Evolutionary conservation across 2,797 vertebrate genomes (phyloP).

Genomic region (Sebastes wilsoni): DNA sequence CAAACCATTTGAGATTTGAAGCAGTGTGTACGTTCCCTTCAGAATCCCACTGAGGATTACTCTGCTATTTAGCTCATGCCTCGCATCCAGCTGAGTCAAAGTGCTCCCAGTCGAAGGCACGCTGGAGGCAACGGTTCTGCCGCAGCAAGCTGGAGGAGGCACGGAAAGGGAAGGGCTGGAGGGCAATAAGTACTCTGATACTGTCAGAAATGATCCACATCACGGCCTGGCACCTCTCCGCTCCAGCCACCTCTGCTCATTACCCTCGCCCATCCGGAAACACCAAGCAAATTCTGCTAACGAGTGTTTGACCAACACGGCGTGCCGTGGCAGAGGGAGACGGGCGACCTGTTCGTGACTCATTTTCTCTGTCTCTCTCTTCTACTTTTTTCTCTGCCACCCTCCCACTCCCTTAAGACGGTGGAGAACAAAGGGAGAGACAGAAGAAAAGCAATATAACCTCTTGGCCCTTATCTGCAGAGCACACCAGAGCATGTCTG

Average conservation of each 20-base stretch:
- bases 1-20: conserved; percentile 61
- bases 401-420: conserved; percentile 56
- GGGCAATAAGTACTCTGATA: conserved; percentile 53
- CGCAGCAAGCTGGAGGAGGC: conserved; percentile 34
- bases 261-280: conserved; percentile 58
- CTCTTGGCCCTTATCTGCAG: conserved; percentile 68
- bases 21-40: conserved; percentile 43
- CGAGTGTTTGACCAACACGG: conserved; percentile 72
- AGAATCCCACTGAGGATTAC: conserved; percentile 59
- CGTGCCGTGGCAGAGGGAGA: conserved; percentile 42
- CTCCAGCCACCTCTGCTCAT: conserved; percentile 64
- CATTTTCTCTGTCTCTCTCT: not conserved
- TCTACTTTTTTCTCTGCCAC: conserved; percentile 9
- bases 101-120: conserved; percentile 51
- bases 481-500: conserved; percentile 70
- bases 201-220: conserved; percentile 71
- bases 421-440: conserved; percentile 70
- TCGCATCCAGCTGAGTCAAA: conserved; percentile 63
- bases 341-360: conserved; percentile 59
- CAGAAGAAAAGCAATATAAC: conserved; percentile 76
- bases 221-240: conserved; percentile 44
- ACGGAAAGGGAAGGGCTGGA: conserved; percentile 40
- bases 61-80: conserved; percentile 65
- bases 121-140: conserved; percentile 60
- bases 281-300: conserved; percentile 67